Evolutionary conservation across 2,888 invertebrate genomes (phyloP), one percentile per base, ranked within the genome.

Genomic region (Rhingia rostrata): DNA sequence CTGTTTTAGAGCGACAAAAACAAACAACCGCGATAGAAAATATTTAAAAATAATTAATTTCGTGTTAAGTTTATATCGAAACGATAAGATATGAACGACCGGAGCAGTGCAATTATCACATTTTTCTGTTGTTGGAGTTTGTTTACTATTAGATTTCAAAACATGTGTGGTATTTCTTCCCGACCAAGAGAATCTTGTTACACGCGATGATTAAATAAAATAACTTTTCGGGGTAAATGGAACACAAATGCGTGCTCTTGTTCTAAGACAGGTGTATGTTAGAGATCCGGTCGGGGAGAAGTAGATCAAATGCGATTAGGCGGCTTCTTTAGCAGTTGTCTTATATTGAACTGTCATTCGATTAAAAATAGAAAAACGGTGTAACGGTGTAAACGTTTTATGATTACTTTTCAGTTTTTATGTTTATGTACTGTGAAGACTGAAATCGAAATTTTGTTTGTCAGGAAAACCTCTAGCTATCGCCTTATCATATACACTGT

Each of bases 21-120:
- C 66, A 81, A 56, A 75, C 69, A 75, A 54, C 49, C 47, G 58
- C 63, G 63, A 69, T 43, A 54, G 69, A 64, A 78, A 79, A 79
- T 84, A 79, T 84, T 78, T 70, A 69, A 74, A 84, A 84, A 74
- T 84, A 84, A 84, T 84, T 84, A 84, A 84, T 84, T 84, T 79
- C 83, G 58, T 84, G 83, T 84, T 84, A 74, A 79, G 83, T 84
- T 84, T 79, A 84, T 84, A 84, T 84, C 83, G 79, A 70, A 84
- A 79, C 69, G 83, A 84, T 84, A 84, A 84, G 83, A 84, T 84
- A 84, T 37, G 60, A 73, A 45, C 60, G 47, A 69, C 54, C 37
- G 30, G 10, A 58, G 64, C 35, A 67, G 67, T 74, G 58, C 79
- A 79, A 74, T 79, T 70, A 77, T 72, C 47, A 70, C 70, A 51